phyloP scores from a whole-genome alignment of 1,140 invertebrate species.

The Pygmarrhopalites habei region DNA sequence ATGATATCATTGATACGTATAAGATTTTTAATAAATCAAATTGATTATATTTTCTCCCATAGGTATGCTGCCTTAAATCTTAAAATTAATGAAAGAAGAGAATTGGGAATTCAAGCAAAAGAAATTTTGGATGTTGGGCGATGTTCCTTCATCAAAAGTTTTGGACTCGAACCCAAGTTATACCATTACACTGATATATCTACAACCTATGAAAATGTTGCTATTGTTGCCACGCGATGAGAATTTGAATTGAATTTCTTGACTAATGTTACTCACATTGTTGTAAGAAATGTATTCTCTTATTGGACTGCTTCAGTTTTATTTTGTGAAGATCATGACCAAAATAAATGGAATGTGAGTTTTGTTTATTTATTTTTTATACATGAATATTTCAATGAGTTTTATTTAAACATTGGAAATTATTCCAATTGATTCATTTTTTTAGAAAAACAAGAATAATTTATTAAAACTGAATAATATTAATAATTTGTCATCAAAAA shows the following conservation, averaged over 20 bases:
- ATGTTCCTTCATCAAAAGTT: constrained; percentile 4
- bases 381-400: neutral
- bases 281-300: too few species aligned
- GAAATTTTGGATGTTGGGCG: constrained; percentile 29
- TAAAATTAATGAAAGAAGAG: constrained; percentile 1
- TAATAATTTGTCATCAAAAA: too few species aligned
- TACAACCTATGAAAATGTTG: constrained; percentile 27
- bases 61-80: constrained; percentile 23
- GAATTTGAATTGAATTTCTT: too few species aligned
- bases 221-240: constrained; percentile 16
- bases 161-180: neutral
- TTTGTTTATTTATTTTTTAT: neutral
- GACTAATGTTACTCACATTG: too few species aligned
- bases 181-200: constrained; percentile 16
- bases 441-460: too few species aligned
- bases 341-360: neutral
- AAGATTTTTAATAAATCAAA: neutral
- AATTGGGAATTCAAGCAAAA: constrained; percentile 23
- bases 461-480: too few species aligned
- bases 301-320: too few species aligned
- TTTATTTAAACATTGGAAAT: too few species aligned
- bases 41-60: neutral
- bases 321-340: neutral
- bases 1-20: too few species aligned
- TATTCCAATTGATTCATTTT: too few species aligned